Evolutionary conservation across 2,113 vertebrate species (phyloP), one percentile per base, ranked within the genome.

Genomic region (Gymnocephalus cernua): DNA sequence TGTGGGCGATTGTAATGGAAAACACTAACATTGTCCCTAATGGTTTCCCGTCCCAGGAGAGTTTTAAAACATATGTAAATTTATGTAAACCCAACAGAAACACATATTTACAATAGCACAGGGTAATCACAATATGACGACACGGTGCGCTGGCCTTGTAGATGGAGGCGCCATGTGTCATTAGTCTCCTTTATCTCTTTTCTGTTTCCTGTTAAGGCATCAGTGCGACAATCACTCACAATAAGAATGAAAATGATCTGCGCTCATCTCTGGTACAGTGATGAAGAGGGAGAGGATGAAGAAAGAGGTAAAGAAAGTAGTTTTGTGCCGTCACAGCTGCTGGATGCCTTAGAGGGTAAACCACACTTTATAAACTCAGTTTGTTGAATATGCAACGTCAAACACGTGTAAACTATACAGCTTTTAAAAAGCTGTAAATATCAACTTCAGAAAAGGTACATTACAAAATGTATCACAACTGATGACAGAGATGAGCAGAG

Each of bases 121-220:
- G 91, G 89, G 93, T 96, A 95, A 96, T 95, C 95, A 96, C 94
- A 95, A 95, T 89, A 95, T 85, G 93, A 90, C 53, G 92, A 92
- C 92, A 95, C 90, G 94, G 91, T 85, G 6, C 90, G 45, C 92
- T 91, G 90, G 95, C 93, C 94, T 88, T 94, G 94, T 91, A 95
- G 95, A 96, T 95, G 94, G 94, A 95, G 92, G 92, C 76, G 91
- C 94, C 95, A 96, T 96, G 95, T 95, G 90, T 96, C 97, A 97
- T 97, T 97, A 96, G 96, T 94, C 96, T 91, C 89, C 91, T 93
- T 90, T 90, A 90, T 93, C 93, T 93, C 77, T 4, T 93, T 95
- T 94, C 92, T 88, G 83, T 93, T 91, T 93, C 90, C 93, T 95
- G 91, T 92, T 83, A 92, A 89, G 90, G 88, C 95, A 90, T 93